A percentile compares a stretch with the other conserved stretches of the same genome.
Conservation (phyloP, 2,797 vertebrate genomes). For the Clarias pachynema region DNA sequence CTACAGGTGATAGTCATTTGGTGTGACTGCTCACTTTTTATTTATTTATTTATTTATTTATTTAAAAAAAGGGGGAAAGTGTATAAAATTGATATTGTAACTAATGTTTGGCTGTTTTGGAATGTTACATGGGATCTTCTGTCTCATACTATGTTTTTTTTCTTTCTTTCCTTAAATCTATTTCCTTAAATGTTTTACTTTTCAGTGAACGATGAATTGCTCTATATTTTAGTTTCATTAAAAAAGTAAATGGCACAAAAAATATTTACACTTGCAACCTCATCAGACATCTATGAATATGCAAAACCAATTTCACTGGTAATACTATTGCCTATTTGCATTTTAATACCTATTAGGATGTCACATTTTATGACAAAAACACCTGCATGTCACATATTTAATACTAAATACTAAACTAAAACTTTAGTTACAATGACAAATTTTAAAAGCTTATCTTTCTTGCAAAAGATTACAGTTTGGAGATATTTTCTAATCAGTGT, state of each 20-base stretch:
- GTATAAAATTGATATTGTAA: no score
- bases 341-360: neutral
- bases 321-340: neutral
- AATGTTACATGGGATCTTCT: no score
- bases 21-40: neutral
- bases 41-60: neutral
- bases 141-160: no score
- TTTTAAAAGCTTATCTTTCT: neutral
- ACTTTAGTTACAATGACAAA: neutral
- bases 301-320: neutral
- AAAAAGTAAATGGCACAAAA: neutral
- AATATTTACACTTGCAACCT: neutral
- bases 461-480: neutral
- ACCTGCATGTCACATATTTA: neutral
- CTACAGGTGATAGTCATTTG: neutral
- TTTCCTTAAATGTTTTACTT: neutral
- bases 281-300: neutral
- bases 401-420: neutral
- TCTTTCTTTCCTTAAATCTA: no score
- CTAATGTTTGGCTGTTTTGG: no score
- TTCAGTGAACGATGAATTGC: neutral
- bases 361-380: neutral
- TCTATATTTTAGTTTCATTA: neutral
- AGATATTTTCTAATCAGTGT: neutral
- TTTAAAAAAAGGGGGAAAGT: no score